These are phyloP conservation scores for Aurelia aurita DNA, from an alignment of 30 jellyfish, hydroid and myxozoan species.

Conservation along the genomic window DNA sequence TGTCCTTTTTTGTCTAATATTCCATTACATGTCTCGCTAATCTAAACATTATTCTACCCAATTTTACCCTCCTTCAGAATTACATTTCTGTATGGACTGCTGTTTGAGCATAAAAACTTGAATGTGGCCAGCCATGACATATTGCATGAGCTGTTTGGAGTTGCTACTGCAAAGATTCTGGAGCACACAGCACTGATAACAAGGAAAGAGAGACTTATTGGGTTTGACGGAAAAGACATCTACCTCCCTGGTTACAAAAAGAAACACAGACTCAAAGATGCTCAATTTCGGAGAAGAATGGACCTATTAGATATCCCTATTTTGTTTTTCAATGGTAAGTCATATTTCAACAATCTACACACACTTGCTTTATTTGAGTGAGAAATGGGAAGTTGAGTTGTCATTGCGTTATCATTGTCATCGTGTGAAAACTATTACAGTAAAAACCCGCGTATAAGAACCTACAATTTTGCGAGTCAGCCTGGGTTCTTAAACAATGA, in stretches of 20 bases:
- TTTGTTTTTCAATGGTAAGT: conserved; percentile 62
- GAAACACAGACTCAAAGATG: conserved; percentile 21
- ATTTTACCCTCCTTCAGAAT: conserved; percentile 32
- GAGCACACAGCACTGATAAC: conserved; percentile 32
- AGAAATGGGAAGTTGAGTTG: too few species aligned
- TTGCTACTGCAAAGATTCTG: conserved; percentile 31
- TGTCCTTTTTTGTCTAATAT: too few species aligned
- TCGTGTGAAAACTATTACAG: too few species aligned
- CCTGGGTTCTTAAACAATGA: too few species aligned
- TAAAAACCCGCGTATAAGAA: too few species aligned
- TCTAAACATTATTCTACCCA: too few species aligned
- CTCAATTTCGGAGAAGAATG: conserved; percentile 30
- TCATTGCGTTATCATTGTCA: too few species aligned
- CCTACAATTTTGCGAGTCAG: too few species aligned
- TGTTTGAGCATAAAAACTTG: conserved; percentile 49
- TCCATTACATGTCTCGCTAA: too few species aligned
- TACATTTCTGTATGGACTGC: conserved; percentile 60
- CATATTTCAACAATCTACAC: too few species aligned
- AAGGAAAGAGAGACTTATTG: conserved; percentile 46
- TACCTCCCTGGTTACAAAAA: conserved; percentile 62
- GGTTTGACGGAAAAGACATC: conserved; percentile 45
- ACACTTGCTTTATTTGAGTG: too few species aligned
- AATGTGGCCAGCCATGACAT: conserved; percentile 63
- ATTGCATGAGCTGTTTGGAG: conserved; percentile 70
- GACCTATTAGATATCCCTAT: conserved; percentile 56